A percentile compares a stretch with the other conserved stretches of the same genome.
phyloP scores from a whole-genome alignment of 1,140 invertebrate genomes.

The Ceratoteleas bidentatus region DNA sequence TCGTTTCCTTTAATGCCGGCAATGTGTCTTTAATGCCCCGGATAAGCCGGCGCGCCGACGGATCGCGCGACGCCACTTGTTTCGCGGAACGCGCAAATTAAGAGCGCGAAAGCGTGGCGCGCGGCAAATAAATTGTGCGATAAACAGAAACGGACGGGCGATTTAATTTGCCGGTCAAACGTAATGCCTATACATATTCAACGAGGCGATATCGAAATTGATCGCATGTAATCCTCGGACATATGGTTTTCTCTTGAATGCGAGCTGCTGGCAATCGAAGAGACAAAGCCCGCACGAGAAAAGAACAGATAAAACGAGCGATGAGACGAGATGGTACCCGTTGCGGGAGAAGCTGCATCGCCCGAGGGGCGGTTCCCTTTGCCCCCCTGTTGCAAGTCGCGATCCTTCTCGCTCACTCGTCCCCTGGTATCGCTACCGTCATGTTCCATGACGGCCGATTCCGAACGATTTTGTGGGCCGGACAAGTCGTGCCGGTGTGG shows the following conservation, averaged over 20 bases:
- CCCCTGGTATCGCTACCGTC: slow-evolving; percentile 32
- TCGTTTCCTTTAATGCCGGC: too few relatives aligned
- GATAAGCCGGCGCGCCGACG: too few relatives aligned
- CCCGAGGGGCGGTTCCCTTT: slow-evolving; percentile 72
- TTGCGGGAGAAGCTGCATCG: slow-evolving; percentile 79
- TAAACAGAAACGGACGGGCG: slow-evolving; percentile 22
- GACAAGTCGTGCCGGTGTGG: slow-evolving; percentile 24
- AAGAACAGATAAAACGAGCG: slow-evolving; percentile 57
- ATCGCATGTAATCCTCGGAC: slow-evolving; percentile 60
- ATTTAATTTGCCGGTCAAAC: slow-evolving; percentile 40
- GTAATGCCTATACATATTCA: slow-evolving; percentile 55
- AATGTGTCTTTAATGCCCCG: too few relatives aligned
- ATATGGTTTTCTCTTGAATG: slow-evolving; percentile 55
- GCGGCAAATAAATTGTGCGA: slow-evolving; percentile 18
- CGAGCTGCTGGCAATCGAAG: slow-evolving; percentile 47
- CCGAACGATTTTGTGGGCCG: slow-evolving; percentile 21
- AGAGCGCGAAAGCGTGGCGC: too few relatives aligned
- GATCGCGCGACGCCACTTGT: too few relatives aligned
- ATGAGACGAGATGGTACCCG: slow-evolving; percentile 65
- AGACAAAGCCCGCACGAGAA: slow-evolving; percentile 59
- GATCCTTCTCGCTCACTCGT: slow-evolving; percentile 24
- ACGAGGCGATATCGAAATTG: slow-evolving; percentile 53
- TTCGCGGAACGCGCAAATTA: too few relatives aligned
- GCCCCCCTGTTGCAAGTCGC: slow-evolving; percentile 18
- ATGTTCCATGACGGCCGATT: slow-evolving; percentile 45